Conservation (phyloP, 2,888 invertebrate genomes). For the Ochropleura leucogaster region DNA sequence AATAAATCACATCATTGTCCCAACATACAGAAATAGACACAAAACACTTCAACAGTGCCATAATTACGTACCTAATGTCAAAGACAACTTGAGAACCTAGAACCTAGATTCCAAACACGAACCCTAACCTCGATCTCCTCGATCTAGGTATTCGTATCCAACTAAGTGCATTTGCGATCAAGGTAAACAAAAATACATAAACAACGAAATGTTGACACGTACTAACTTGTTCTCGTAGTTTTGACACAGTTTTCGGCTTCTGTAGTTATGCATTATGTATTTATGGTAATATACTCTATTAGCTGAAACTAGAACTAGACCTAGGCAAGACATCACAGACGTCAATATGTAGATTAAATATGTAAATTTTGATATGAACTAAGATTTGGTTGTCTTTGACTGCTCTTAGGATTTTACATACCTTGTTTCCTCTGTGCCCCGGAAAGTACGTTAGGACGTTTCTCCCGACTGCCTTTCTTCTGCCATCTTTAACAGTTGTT, state of each 20-base stretch:
- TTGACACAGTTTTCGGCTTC: slow-evolving; percentile 54
- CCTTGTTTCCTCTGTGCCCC: too few species aligned
- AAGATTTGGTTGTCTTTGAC: slow-evolving; percentile 8
- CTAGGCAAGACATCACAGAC: slow-evolving; percentile 37
- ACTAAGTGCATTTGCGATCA: slow-evolving; percentile 54
- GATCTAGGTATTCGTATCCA: slow-evolving; percentile 52
- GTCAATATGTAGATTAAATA: slow-evolving; percentile 46
- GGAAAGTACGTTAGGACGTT: too few species aligned
- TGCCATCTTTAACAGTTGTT: too few species aligned
- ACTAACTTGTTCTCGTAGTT: slow-evolving; percentile 45
- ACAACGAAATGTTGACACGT: slow-evolving; percentile 2
- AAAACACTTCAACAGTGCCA: slow-evolving; percentile 6
- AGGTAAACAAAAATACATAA: slow-evolving; percentile 56
- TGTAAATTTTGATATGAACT: slow-evolving; percentile 31
- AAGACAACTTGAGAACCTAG: slow-evolving; percentile 36
- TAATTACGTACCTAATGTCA: slow-evolving; percentile 5
- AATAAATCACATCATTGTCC: neutral
- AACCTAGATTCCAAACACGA: slow-evolving; percentile 36
- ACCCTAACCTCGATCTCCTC: slow-evolving; percentile 63
- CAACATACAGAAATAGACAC: slow-evolving; percentile 4
- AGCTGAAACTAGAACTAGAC: slow-evolving; percentile 51
- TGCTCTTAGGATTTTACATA: too few species aligned
- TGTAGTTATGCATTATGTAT: slow-evolving; percentile 43
- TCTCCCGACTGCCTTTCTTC: too few species aligned
- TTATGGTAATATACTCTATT: slow-evolving; percentile 53